Evolutionary conservation across 2,888 invertebrate species (phyloP).

Genomic region (Spisula subtruncata): DNA sequence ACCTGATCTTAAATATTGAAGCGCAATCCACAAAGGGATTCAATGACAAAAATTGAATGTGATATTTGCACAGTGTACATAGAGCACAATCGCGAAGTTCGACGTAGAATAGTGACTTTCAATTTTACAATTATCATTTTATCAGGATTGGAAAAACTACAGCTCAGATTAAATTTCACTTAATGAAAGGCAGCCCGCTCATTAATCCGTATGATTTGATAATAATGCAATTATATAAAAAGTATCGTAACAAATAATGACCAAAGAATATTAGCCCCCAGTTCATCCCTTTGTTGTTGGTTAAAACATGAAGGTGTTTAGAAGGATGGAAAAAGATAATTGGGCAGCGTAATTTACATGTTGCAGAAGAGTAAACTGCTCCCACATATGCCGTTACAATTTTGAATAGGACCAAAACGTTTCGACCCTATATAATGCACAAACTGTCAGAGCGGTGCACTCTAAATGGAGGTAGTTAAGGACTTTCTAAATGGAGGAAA

Average conservation of each 20-base stretch:
- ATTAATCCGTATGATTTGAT: background rate
- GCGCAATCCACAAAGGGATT: background rate
- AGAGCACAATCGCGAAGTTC: background rate
- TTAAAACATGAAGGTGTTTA: background rate
- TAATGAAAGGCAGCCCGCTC: background rate
- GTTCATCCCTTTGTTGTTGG: background rate
- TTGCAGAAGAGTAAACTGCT: too few relatives aligned
- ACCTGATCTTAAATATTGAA: conserved; percentile 12
- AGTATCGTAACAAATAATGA: background rate
- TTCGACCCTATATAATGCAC: too few relatives aligned
- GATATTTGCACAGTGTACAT: background rate
- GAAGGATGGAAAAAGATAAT: background rate
- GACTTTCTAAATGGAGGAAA: too few relatives aligned
- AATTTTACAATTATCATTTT: conserved; percentile 8
- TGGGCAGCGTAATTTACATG: too few relatives aligned
- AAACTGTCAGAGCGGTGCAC: too few relatives aligned
- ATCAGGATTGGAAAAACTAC: background rate
- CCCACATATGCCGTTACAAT: too few relatives aligned
- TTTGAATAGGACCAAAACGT: too few relatives aligned
- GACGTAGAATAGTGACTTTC: background rate
- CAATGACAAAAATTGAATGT: conserved; percentile 24
- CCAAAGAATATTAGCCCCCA: background rate
- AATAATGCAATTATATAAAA: background rate
- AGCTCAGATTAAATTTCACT: background rate
- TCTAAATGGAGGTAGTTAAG: too few relatives aligned